These are phyloP conservation scores for Crepidodera aurea DNA, from an alignment of 2,888 invertebrate genomes.

Conservation along the genomic window DNA sequence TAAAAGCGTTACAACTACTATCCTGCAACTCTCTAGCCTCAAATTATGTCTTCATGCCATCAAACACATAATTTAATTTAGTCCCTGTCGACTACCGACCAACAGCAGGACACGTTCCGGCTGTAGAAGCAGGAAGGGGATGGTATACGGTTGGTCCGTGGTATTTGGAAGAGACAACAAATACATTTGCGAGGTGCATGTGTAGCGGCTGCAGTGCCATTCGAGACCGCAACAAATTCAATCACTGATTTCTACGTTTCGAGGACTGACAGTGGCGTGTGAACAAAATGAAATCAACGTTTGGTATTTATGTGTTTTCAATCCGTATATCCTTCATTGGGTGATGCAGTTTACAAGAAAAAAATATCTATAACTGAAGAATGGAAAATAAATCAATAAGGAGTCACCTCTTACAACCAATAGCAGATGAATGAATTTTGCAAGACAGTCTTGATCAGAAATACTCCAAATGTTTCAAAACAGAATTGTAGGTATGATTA, in stretches of 20 bases:
- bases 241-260: conserved; percentile 3
- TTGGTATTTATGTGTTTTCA: no score
- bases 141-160: conserved; percentile 20
- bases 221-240: conserved; percentile 9
- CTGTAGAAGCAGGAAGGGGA: not conserved
- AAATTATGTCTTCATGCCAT: conserved; percentile 12
- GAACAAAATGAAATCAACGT: no score
- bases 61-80: conserved; percentile 8
- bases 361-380: no score
- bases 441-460: no score
- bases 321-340: no score
- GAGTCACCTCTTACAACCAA: no score
- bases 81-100: not conserved
- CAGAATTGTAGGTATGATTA: no score
- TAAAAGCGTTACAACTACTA: not conserved
- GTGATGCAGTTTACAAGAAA: no score
- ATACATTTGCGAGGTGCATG: conserved; percentile 45
- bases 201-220: conserved; percentile 2
- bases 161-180: conserved; percentile 46
- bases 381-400: no score
- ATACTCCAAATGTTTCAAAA: no score
- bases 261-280: not conserved
- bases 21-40: not conserved
- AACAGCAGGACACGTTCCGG: conserved; percentile 7
- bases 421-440: no score